A percentile compares a stretch with the other conserved stretches of the same genome.
These are phyloP conservation scores for Onthophagus taurus DNA, from an alignment of 1,140 invertebrate species.

Conservation along the genomic window DNA sequence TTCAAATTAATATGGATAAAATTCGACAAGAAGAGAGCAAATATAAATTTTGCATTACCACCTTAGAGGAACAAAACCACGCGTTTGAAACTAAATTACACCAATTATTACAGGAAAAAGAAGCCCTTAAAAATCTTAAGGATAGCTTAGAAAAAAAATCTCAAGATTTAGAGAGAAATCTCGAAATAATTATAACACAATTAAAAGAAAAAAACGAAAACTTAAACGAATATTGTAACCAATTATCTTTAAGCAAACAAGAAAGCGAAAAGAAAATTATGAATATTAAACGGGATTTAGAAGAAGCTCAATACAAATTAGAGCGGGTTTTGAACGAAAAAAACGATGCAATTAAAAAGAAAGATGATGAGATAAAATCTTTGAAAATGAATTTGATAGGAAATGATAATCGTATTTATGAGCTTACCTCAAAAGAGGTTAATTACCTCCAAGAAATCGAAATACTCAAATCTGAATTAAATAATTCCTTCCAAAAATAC, in stretches of 20 bases:
- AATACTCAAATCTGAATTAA: conserved; percentile 17
- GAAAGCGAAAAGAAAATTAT: conserved; percentile 12
- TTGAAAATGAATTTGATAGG: conserved; percentile 2
- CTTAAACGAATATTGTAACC: conserved; percentile 1
- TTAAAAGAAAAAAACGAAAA: conserved; percentile 11
- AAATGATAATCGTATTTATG: conserved; percentile 4
- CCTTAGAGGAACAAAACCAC: conserved; percentile 4
- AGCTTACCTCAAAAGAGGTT: conserved; percentile 12
- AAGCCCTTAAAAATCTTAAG: conserved; percentile 8
- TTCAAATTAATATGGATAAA: conserved; percentile 1
- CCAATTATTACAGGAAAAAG: conserved; percentile 8
- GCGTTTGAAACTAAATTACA: conserved; percentile 6
- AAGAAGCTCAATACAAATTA: not conserved
- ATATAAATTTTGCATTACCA: conserved; percentile 8
- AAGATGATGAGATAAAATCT: conserved; percentile 3
- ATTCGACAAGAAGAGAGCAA: not conserved
- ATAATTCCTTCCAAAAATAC: conserved; percentile 17
- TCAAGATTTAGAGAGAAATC: conserved; percentile 4
- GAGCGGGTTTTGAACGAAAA: conserved; percentile 5
- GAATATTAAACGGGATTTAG: not conserved
- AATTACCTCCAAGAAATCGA: conserved; percentile 17
- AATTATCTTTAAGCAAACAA: conserved; percentile 8
- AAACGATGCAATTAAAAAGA: conserved; percentile 1
- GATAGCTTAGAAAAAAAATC: conserved; percentile 9
- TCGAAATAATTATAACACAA: conserved; percentile 1